These are phyloP conservation scores for Pelagia noctiluca DNA, from an alignment of 30 jellyfish, hydroid and myxozoan genomes.

Conservation along the genomic window DNA sequence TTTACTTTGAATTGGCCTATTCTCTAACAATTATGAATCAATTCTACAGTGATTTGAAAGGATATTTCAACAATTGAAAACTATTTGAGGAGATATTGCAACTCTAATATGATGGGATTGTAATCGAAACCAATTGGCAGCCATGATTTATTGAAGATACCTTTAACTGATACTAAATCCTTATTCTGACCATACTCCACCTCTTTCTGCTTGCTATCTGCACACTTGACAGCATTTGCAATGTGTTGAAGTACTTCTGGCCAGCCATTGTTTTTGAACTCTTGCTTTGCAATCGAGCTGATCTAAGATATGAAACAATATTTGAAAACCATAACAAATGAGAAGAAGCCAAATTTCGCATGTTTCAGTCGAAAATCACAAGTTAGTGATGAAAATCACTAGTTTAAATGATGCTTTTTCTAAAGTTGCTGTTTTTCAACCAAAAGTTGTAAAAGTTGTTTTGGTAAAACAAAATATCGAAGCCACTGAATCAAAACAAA, in stretches of 20 bases:
- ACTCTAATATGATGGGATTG: too few relatives aligned
- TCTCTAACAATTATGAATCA: not conserved
- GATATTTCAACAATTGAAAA: too few relatives aligned
- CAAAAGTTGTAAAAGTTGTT: not conserved
- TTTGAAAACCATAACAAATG: not conserved
- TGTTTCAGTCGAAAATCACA: not conserved
- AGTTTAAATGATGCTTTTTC: not conserved
- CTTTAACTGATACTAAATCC: not conserved
- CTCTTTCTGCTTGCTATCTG: slow-evolving; percentile 57
- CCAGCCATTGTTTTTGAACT: slow-evolving; percentile 71
- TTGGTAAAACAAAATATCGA: not conserved
- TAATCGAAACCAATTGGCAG: too few relatives aligned
- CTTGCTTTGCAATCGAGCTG: slow-evolving; percentile 85
- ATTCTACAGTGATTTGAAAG: not conserved
- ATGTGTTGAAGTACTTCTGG: slow-evolving; percentile 83
- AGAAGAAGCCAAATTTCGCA: not conserved
- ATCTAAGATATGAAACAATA: slow-evolving; percentile 28
- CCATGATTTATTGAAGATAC: too few relatives aligned
- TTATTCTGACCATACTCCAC: slow-evolving; percentile 14
- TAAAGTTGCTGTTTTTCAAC: not conserved
- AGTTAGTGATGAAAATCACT: too few relatives aligned
- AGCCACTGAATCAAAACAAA: not conserved
- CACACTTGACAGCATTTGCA: slow-evolving; percentile 68
- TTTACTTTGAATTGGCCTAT: too few relatives aligned
- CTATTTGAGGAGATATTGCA: not conserved